Evolutionary conservation across 2,113 vertebrate species (phyloP).

Genomic region (Corythoichthys haematopterus): DNA sequence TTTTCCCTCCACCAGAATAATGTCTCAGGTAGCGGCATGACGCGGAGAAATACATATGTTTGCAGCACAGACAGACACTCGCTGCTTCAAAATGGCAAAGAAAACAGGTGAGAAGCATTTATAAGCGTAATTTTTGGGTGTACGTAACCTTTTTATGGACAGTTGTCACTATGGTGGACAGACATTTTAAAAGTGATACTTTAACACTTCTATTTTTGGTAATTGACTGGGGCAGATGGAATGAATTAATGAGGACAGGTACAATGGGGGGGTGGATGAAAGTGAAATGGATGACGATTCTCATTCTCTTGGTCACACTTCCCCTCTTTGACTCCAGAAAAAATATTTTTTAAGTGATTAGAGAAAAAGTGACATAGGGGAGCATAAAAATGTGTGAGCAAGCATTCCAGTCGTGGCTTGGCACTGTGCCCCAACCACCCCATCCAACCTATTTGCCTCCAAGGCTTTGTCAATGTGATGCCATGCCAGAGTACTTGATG

Average conservation of each 20-base stretch:
- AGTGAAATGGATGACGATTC: not conserved
- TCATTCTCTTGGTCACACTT: not conserved
- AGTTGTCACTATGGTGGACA: too few relatives aligned
- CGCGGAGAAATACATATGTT: constrained; percentile 87
- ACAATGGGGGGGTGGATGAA: too few relatives aligned
- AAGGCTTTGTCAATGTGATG: constrained; percentile 49
- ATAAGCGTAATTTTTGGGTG: not conserved
- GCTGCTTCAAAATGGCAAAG: constrained; percentile 84
- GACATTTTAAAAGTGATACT: too few relatives aligned
- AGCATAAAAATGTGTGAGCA: not conserved
- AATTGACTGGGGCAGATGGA: too few relatives aligned
- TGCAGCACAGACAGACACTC: constrained; percentile 78
- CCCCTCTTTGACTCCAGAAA: too few relatives aligned
- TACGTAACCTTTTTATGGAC: not conserved
- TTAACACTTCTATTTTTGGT: too few relatives aligned
- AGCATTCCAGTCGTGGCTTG: constrained; percentile 13
- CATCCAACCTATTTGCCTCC: constrained; percentile 18
- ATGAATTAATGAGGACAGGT: too few relatives aligned
- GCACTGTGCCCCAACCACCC: constrained; percentile 22
- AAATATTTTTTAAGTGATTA: not conserved
- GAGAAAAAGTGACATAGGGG: not conserved
- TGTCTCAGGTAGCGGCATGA: constrained; percentile 83
- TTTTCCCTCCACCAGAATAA: constrained; percentile 72
- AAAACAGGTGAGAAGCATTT: constrained; percentile 76
- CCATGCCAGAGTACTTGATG: constrained; percentile 32